phyloP scores from a whole-genome alignment of 2,113 vertebrate species.

The Camelus bactrianus region DNA sequence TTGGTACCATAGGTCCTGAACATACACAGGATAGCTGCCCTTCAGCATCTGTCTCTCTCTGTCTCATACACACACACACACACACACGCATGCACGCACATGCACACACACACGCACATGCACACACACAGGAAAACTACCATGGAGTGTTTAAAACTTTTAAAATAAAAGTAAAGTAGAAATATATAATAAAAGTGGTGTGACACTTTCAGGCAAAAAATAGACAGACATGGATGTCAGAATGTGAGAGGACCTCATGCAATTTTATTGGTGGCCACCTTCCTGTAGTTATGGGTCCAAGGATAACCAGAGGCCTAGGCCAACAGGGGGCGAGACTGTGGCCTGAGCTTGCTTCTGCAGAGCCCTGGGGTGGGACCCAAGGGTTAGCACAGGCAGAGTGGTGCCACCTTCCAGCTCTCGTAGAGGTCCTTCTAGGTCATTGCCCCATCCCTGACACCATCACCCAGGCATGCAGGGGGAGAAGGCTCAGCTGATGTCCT shows the following conservation, averaged over 20 bases:
- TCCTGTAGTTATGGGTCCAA: not conserved
- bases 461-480: too few relatives aligned
- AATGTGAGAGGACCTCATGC: not conserved
- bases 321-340: not conserved
- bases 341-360: not conserved
- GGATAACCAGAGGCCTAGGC: not conserved
- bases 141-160: not conserved
- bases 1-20: not conserved
- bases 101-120: not conserved
- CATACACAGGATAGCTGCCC: not conserved
- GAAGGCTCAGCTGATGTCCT: not conserved
- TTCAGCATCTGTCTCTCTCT: not conserved
- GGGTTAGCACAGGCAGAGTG: not conserved
- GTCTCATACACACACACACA: not conserved
- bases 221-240: not conserved
- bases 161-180: slow-evolving; percentile 4
- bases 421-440: not conserved
- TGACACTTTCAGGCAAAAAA: not conserved
- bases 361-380: not conserved
- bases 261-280: not conserved
- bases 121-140: not conserved
- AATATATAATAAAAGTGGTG: not conserved
- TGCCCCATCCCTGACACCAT: not conserved
- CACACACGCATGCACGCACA: too few relatives aligned
- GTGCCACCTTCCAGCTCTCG: not conserved